Evolutionary conservation across 1,140 invertebrate genomes (phyloP).

Genomic region (Gryon sp.): DNA sequence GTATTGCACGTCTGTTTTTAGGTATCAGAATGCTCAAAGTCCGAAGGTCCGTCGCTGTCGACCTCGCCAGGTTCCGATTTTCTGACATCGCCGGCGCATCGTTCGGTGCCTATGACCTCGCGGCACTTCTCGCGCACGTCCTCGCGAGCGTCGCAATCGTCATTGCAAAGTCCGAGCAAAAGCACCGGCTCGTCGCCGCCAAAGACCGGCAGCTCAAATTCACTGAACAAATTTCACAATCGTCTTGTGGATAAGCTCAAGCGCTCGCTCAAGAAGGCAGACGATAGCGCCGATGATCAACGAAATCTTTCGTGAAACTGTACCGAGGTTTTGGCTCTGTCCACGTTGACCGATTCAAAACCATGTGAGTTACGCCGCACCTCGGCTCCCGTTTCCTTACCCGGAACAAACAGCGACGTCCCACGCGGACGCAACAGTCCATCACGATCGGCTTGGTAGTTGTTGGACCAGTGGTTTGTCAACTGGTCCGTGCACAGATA

Average conservation of each 20-base stretch:
- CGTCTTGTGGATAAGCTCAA: constrained; percentile 91
- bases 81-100: constrained; percentile 82
- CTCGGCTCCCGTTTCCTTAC: constrained; percentile 70
- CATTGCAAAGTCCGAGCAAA: constrained; percentile 83
- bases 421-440: constrained; percentile 69
- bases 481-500: no score
- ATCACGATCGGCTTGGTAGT: constrained; percentile 69
- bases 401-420: constrained; percentile 58
- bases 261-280: constrained; percentile 84
- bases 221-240: constrained; percentile 91
- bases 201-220: constrained; percentile 81
- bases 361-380: constrained; percentile 76
- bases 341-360: constrained; percentile 74
- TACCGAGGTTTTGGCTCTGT: constrained; percentile 75
- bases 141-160: constrained; percentile 82
- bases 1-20: constrained; percentile 66
- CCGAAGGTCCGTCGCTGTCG: constrained; percentile 86
- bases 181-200: constrained; percentile 82
- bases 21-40: constrained; percentile 87
- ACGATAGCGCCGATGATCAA: constrained; percentile 81
- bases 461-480: constrained; percentile 7
- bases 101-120: constrained; percentile 82
- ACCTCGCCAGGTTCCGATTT: constrained; percentile 86
- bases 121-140: constrained; percentile 82
- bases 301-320: constrained; percentile 78